Evolutionary conservation across 2,797 vertebrate genomes (phyloP).

Genomic region (Gymnoscopelus microlampas): DNA sequence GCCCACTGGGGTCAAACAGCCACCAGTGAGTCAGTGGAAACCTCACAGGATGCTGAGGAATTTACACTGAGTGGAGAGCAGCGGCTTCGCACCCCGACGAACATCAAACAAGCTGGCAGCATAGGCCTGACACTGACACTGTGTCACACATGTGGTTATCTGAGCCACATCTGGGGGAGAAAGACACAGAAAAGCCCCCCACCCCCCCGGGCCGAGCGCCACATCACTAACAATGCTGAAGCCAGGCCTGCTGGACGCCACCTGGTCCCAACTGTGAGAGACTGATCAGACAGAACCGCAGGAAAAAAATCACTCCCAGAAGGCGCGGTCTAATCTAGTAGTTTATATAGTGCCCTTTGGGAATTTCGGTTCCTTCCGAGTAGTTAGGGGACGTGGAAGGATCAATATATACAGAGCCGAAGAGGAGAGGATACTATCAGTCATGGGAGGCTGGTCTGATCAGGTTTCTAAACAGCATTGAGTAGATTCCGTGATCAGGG

Average conservation of each 20-base stretch:
- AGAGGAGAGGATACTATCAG: slow-evolving; percentile 5
- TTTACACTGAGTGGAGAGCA: slow-evolving; percentile 33
- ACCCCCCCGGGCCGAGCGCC: slow-evolving; percentile 2
- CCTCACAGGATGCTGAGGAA: slow-evolving; percentile 60
- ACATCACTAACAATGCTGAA: slow-evolving; percentile 26
- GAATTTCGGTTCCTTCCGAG: slow-evolving; percentile 43
- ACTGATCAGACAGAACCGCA: slow-evolving; percentile 32
- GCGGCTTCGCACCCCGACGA: slow-evolving; percentile 17
- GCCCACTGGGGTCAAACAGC: slow-evolving; percentile 34
- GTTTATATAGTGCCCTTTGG: slow-evolving; percentile 30
- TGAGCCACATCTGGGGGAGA: slow-evolving; percentile 37
- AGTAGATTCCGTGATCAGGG: slow-evolving; percentile 23
- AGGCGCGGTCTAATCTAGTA: slow-evolving; percentile 2
- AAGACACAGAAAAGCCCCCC: neutral
- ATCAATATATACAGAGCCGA: slow-evolving; percentile 39
- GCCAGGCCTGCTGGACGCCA: slow-evolving; percentile 38
- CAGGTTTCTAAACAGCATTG: slow-evolving; percentile 57
- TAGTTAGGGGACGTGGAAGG: slow-evolving; percentile 1
- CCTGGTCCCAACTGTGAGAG: slow-evolving; percentile 36
- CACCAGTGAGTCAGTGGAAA: slow-evolving; percentile 29
- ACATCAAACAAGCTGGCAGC: slow-evolving; percentile 26
- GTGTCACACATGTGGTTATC: slow-evolving; percentile 22
- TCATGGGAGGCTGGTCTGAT: slow-evolving; percentile 17
- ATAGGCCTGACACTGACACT: slow-evolving; percentile 10
- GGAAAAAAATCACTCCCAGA: slow-evolving; percentile 54